phyloP scores from a whole-genome alignment of 1,140 invertebrate genomes.

The Trissolcus basalis region DNA sequence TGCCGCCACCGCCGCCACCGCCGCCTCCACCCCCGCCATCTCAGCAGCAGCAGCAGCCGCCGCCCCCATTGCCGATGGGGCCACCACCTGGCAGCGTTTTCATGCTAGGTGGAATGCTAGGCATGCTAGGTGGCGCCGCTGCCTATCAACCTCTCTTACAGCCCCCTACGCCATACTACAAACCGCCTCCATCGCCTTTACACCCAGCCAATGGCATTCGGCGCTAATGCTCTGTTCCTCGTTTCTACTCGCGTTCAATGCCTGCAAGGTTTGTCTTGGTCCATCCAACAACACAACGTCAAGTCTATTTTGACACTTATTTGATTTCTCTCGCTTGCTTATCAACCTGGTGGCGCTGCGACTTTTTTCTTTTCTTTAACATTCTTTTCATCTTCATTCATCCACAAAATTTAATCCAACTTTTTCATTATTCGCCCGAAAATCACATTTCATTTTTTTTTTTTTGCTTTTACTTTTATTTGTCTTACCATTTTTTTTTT shows the following conservation, averaged over 20 bases:
- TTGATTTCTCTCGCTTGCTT: no score
- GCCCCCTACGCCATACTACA: slow-evolving; percentile 53
- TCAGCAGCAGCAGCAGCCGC: slow-evolving; percentile 1
- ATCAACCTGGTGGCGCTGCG: no score
- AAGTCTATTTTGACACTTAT: no score
- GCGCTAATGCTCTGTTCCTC: slow-evolving; percentile 57
- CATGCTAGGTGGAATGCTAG: slow-evolving; percentile 33
- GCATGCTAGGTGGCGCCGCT: slow-evolving; percentile 53
- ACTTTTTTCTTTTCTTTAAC: no score
- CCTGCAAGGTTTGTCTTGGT: slow-evolving; percentile 61
- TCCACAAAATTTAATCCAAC: no score
- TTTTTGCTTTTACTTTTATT: no score
- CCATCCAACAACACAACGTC: background rate
- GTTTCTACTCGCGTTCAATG: slow-evolving; percentile 10
- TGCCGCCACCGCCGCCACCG: slow-evolving; percentile 24
- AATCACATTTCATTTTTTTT: no score
- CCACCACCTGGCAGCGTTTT: slow-evolving; percentile 26
- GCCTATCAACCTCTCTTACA: slow-evolving; percentile 50
- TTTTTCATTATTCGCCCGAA: no score
- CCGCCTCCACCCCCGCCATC: slow-evolving; percentile 21
- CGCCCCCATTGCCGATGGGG: slow-evolving; percentile 29
- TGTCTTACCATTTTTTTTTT: no score
- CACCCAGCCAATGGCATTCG: slow-evolving; percentile 62
- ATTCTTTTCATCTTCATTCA: no score
- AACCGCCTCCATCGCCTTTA: slow-evolving; percentile 55